Base-by-base conservation (phyloP, 64 coral and sea anemone species). In the Dendronephthya gigantea region DNA sequence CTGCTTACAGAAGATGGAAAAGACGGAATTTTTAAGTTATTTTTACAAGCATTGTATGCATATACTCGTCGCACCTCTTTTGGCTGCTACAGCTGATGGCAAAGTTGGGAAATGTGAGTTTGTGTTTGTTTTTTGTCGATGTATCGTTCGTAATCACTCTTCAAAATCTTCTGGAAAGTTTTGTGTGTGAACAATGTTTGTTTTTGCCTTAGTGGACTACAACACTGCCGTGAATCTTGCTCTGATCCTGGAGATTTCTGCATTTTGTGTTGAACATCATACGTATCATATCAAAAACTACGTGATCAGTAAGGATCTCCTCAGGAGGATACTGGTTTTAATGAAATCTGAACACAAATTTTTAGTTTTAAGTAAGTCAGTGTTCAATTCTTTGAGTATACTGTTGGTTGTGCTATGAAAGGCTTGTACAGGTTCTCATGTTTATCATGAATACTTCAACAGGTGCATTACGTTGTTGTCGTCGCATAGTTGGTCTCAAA, bases 1-100 rank as follows among this genome's bases (percentile, higher is more conserved):
- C 38, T 52, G 33, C 48, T 8, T 15, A 48, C 59, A 97, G 95
- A 98, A 98, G 92, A 98, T 91, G 95, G 95, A 98, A 83, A 98
- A 98, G 87, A 89, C 95, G 9, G 95, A 98, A 79, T 98, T 98
- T 58, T 86, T 98, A 41, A 98, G 95, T 90, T 98, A 93, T 83
- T 98, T 98, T 84, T 98, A 98, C 87, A 98, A 98, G 40, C 92
- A 98, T 82, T 98, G 91, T n/a, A 93, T 98, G 95, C 95, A 98
- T 85, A 91, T 98, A 49, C 51, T 98, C 85, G 93, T 92, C 31
- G 95, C 95, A 22, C 95, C 95, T 28, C 81, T 98, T 28, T 90
- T 98, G 86, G 95, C 95, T 23, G 90, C 95, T 9, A 98, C 95
- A 31, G 86, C 92, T 83, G 95, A 98, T 88, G 91, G 88, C 14